These are phyloP conservation scores for Arremon brunneinucha DNA, from an alignment of 2,797 vertebrate species.

Conservation along the genomic window DNA sequence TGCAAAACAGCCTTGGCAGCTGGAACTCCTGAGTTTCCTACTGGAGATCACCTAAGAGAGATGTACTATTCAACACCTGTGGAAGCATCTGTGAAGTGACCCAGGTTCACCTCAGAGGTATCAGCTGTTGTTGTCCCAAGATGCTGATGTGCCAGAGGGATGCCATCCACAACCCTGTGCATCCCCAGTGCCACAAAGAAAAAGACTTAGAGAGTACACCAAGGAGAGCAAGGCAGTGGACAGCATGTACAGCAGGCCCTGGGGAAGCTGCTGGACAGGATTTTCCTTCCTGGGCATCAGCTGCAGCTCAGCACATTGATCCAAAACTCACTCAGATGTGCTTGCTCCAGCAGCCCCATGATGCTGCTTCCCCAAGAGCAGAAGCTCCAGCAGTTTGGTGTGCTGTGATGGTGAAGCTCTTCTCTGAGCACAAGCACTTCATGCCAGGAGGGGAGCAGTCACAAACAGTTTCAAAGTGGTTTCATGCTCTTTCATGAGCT, in stretches of 20 bases:
- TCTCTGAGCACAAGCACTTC: background rate
- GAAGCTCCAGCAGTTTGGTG: background rate
- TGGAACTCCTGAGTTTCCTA: background rate
- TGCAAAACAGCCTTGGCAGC: background rate
- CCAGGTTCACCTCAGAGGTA: background rate
- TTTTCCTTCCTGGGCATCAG: background rate
- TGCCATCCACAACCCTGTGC: accelerated
- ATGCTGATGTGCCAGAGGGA: background rate
- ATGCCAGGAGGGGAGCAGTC: background rate
- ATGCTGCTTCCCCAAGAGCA: accelerated
- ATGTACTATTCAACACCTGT: background rate
- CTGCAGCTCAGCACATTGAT: background rate
- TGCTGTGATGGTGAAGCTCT: background rate
- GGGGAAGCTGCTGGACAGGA: background rate
- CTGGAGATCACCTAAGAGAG: background rate
- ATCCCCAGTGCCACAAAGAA: background rate
- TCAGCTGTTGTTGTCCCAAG: background rate
- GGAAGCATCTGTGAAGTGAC: background rate
- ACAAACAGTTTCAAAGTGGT: accelerated
- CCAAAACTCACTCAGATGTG: background rate
- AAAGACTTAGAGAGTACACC: background rate
- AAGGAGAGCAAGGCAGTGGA: background rate
- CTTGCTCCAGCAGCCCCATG: accelerated
- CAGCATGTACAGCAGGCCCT: background rate
- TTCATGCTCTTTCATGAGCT: background rate